phyloP scores from a whole-genome alignment of 2,797 vertebrate genomes.

The Lepus townsendii region DNA sequence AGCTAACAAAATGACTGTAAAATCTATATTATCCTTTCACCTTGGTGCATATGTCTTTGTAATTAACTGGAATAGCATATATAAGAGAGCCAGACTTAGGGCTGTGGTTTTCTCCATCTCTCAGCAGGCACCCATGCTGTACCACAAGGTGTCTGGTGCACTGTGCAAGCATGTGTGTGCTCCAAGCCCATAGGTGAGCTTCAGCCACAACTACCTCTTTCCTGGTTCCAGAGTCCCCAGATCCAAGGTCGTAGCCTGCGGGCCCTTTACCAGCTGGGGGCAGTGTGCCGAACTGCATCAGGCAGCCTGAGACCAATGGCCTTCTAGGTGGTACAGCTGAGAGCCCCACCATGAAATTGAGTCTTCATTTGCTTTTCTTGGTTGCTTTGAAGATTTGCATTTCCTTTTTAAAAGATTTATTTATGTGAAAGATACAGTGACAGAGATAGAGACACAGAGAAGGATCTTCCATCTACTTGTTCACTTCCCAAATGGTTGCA shows the following conservation, averaged over 20 bases:
- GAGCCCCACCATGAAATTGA: neutral
- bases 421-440: no score
- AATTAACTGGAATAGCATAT: neutral
- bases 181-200: neutral
- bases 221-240: neutral
- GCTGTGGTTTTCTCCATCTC: neutral
- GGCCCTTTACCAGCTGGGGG: neutral
- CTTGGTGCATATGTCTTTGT: neutral
- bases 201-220: neutral
- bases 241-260: neutral
- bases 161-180: neutral
- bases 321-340: neutral
- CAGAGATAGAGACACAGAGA: no score
- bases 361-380: slow-evolving; percentile 11
- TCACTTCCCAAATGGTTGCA: no score
- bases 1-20: slow-evolving; percentile 9
- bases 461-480: no score
- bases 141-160: neutral
- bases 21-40: neutral
- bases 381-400: neutral
- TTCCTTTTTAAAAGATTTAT: no score
- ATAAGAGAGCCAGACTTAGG: neutral
- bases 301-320: neutral
- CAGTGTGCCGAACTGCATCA: neutral
- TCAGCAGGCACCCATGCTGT: neutral